These are phyloP conservation scores for Cataglyphis hispanica DNA, from an alignment of 1,140 invertebrate species.

Conservation along the genomic window DNA sequence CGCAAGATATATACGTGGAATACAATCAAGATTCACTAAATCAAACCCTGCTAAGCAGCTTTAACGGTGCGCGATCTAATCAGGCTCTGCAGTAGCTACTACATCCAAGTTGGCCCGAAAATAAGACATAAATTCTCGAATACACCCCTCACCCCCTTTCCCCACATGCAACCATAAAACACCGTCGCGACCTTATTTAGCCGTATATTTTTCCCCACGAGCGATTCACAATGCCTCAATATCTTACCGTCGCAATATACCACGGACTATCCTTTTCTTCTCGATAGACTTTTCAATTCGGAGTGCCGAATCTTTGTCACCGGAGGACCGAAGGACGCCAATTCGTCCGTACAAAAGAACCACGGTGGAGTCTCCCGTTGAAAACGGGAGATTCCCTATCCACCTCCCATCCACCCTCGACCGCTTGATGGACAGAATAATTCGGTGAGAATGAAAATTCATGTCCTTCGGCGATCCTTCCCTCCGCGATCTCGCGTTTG, in stretches of 20 bases:
- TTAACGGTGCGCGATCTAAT: conserved; percentile 53
- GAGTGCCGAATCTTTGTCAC: conserved; percentile 68
- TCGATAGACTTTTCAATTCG: conserved; percentile 74
- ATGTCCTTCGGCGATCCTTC: conserved; percentile 60
- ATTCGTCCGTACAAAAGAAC: conserved; percentile 73
- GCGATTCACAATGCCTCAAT: conserved; percentile 71
- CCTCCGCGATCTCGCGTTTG: conserved; percentile 26
- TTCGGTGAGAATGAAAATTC: conserved; percentile 79
- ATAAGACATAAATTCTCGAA: conserved; percentile 72
- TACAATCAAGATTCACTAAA: conserved; percentile 47
- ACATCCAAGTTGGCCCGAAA: conserved; percentile 31
- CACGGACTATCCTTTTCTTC: conserved; percentile 62
- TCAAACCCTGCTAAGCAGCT: conserved; percentile 41
- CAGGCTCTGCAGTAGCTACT: conserved; percentile 50
- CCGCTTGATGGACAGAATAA: conserved; percentile 76
- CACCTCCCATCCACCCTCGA: not conserved
- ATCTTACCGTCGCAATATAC: conserved; percentile 70
- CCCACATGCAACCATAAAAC: conserved; percentile 67
- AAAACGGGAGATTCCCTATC: conserved; percentile 67
- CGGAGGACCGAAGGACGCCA: conserved; percentile 51
- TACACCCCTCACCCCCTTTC: conserved; percentile 63
- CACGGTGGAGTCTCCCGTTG: conserved; percentile 57
- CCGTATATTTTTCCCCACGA: conserved; percentile 74
- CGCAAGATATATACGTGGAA: not conserved
- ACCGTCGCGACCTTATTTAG: conserved; percentile 70